A percentile compares a stretch with the other conserved stretches of the same genome.
Conservation (phyloP, 2,113 vertebrate species). For the Cyanoliseus patagonus region DNA sequence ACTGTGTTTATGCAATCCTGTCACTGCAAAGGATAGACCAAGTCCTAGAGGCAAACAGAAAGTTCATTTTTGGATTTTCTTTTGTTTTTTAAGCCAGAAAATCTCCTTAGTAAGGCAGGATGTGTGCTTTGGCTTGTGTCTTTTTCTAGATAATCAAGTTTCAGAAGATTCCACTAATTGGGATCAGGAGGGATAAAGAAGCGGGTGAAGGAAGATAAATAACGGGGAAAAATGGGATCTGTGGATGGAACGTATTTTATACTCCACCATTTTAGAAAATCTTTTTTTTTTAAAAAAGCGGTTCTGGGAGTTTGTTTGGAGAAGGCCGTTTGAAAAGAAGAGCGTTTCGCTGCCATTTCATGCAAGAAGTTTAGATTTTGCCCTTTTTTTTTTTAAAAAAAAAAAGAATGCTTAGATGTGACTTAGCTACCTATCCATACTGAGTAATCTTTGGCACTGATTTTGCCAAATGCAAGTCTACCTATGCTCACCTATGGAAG, state of each 20-base stretch:
- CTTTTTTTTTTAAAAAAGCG: accelerated
- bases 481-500: not conserved
- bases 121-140: not conserved
- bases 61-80: not conserved
- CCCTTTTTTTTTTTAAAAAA: not conserved
- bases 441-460: not conserved
- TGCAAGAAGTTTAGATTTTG: not conserved
- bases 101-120: not conserved
- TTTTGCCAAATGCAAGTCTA: not conserved
- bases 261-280: not conserved
- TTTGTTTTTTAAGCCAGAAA: not conserved
- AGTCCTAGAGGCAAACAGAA: not conserved
- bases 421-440: not conserved
- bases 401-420: not conserved
- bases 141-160: not conserved
- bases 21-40: accelerated
- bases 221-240: accelerated
- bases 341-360: accelerated
- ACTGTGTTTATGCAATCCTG: not conserved
- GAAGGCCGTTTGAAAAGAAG: not conserved
- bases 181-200: not conserved
- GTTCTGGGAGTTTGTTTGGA: not conserved
- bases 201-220: not conserved
- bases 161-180: not conserved
- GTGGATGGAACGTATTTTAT: not conserved